These are phyloP conservation scores for Mirounga angustirostris DNA, from an alignment of 2,113 vertebrate genomes.

Conservation along the genomic window DNA sequence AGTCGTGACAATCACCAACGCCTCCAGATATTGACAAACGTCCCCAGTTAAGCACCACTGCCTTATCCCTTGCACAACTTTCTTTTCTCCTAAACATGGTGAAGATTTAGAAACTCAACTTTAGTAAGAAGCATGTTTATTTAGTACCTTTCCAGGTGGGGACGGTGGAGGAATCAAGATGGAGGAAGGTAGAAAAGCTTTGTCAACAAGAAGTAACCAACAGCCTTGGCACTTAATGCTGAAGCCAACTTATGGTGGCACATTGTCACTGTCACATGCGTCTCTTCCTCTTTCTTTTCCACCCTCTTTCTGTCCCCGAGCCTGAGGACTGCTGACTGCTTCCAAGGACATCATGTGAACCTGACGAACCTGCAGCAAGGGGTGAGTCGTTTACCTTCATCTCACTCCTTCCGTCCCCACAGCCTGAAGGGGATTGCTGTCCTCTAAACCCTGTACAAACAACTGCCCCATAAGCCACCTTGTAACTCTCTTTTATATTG, in stretches of 20 bases:
- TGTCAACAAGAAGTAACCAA: background rate
- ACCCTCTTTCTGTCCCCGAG: background rate
- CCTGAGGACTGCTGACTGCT: background rate
- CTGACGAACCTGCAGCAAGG: background rate
- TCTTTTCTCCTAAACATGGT: background rate
- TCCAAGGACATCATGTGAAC: background rate
- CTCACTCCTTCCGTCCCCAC: too few species aligned
- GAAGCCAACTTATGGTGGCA: background rate
- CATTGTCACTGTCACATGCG: background rate
- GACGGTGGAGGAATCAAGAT: background rate
- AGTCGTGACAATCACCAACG: background rate
- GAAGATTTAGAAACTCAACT: background rate
- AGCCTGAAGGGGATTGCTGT: background rate
- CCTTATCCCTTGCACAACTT: background rate
- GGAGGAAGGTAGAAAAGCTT: background rate
- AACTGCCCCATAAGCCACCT: background rate
- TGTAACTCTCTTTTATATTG: background rate
- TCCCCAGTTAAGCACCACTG: background rate
- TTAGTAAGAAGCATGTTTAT: background rate
- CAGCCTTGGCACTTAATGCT: background rate
- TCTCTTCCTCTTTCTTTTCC: background rate
- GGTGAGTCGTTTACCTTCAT: background rate
- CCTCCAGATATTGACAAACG: background rate
- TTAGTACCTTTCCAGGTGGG: background rate
- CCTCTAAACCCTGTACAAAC: background rate